Evolutionary conservation across 2,113 vertebrate species (phyloP).

Genomic region (Neofelis nebulosa): DNA sequence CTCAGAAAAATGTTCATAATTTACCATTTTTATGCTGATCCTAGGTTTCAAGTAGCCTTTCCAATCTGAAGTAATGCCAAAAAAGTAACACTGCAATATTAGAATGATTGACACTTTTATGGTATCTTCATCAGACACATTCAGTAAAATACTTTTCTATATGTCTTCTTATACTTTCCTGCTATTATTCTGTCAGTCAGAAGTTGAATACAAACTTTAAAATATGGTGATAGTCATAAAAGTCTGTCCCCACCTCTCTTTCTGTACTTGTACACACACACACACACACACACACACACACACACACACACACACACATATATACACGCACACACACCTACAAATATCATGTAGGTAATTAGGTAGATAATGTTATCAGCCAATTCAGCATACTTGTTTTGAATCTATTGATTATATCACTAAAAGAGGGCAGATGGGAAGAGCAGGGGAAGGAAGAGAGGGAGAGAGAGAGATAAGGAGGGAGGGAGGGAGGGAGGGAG

Average conservation of each 20-base stretch:
- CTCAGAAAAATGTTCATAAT: conserved; percentile 26
- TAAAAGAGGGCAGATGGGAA: background rate
- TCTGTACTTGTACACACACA: background rate
- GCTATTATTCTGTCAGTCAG: conserved; percentile 51
- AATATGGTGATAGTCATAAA: background rate
- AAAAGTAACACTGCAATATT: conserved; percentile 12
- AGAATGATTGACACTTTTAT: conserved; percentile 54
- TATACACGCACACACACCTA: background rate
- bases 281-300: too few relatives aligned
- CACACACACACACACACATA: background rate
- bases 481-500: rapidly evolving
- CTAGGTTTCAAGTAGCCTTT: conserved; percentile 11
- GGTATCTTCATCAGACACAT: background rate
- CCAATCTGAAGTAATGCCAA: conserved; percentile 2
- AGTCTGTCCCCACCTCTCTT: background rate
- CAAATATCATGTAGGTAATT: background rate
- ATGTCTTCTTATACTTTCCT: conserved; percentile 25
- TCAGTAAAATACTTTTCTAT: conserved; percentile 46
- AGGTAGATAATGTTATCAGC: background rate
- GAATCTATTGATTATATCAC: background rate
- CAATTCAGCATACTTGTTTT: background rate
- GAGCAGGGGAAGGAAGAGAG: background rate
- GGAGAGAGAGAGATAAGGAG: too few relatives aligned
- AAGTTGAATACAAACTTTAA: conserved; percentile 45
- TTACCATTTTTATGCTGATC: background rate